Base-by-base conservation (phyloP, 1,140 invertebrate genomes). In the Solen grandis region DNA sequence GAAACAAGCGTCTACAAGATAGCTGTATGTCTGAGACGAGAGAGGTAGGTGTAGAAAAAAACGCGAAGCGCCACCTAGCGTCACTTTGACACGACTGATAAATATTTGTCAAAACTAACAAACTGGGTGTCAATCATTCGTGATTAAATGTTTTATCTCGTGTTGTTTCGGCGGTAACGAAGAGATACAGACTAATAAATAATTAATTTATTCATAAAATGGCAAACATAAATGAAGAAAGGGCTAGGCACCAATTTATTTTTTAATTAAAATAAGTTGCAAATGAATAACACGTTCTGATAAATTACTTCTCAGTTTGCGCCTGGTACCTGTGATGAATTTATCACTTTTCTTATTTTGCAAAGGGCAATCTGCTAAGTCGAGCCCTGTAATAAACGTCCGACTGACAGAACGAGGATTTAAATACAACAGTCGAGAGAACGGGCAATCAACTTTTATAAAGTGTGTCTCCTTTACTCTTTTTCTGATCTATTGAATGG, bases 151-250 rank as follows among this genome's bases (percentile, higher is more conserved):
- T 59, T 78, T 78, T 69, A 69, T 78, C 35, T 41, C 75, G 75
- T 78, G 75, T 46, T 69, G 75, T 78, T 59, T 55, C 52, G 52
- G 29, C 59, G 75, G 75, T 29, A 78, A 78, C 75, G 16, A 8
- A 27, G 33, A 68, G 50, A 68, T 78, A 69, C 59, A 59, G 27
- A 35, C 31, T 55, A 66, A 68, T 68, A 46, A 59, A 41, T 25
- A 41, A 68, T 36, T 68, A 68, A 78, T 78, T 57, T 78, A 76
- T 78, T 78, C 65, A 78, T 78, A 78, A 78, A 78, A 55, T 69
- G 65, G 52, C 62, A 68, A 78, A 36, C 22, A 41, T 38, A 59
- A 55, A 68, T 78, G 54, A 60, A 62, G 46, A 60, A 78, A 55
- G 57, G 35, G 54, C 14, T 66, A 60, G 35, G 38, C 46, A 33